Percentiles rank a stretch among this genome's conserved stretches.
These are phyloP conservation scores for Zaprionus gabonicus DNA, from an alignment of 1,140 invertebrate species.

Conservation along the genomic window DNA sequence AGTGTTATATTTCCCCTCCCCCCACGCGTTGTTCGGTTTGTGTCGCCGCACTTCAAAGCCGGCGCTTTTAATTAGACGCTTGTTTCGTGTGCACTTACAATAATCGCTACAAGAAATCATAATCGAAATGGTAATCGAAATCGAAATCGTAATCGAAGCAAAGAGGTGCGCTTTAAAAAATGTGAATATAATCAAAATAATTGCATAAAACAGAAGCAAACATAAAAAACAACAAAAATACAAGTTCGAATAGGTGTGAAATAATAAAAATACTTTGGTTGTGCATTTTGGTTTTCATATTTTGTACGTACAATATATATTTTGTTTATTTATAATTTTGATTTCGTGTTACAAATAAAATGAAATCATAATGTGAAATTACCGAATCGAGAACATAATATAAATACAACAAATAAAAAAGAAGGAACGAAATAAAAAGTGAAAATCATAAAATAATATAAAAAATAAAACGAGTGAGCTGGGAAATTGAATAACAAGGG, in stretches of 20 bases:
- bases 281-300: slow-evolving; percentile 27
- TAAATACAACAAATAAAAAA: slow-evolving; percentile 38
- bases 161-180: slow-evolving; percentile 49
- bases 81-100: slow-evolving; percentile 70
- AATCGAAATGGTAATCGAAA: slow-evolving; percentile 35
- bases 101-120: slow-evolving; percentile 70
- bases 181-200: slow-evolving; percentile 1
- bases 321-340: slow-evolving; percentile 73
- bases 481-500: slow-evolving; percentile 57
- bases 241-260: slow-evolving; percentile 8
- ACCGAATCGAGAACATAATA: slow-evolving; percentile 54
- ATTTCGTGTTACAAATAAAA: slow-evolving; percentile 47
- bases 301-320: slow-evolving; percentile 36
- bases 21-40: slow-evolving; percentile 29
- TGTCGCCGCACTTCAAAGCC: slow-evolving; percentile 65
- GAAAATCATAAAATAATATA: slow-evolving; percentile 49
- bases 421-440: slow-evolving; percentile 39
- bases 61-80: slow-evolving; percentile 72
- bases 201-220: slow-evolving; percentile 31
- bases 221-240: slow-evolving; percentile 20
- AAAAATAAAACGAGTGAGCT: slow-evolving; percentile 44
- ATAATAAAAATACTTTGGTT: slow-evolving; percentile 22
- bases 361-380: slow-evolving; percentile 48
- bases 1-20: too few species aligned
- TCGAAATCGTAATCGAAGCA: slow-evolving; percentile 24